A percentile compares a stretch with the other conserved stretches of the same genome.
phyloP scores from a whole-genome alignment of 2,888 invertebrate genomes.

The Drosophila tripunctata region DNA sequence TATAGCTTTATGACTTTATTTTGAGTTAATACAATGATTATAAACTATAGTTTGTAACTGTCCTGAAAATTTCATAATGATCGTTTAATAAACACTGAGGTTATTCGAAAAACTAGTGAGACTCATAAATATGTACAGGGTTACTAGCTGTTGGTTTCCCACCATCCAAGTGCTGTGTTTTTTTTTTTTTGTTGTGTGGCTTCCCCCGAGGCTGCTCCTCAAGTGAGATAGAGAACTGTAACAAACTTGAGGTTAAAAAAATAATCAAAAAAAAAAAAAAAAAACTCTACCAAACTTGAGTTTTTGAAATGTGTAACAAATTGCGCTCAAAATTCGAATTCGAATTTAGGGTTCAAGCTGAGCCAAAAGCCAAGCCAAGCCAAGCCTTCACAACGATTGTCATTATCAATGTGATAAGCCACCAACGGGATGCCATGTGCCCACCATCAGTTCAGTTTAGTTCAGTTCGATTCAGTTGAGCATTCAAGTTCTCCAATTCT shows the following conservation, averaged over 20 bases:
- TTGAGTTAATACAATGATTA: too few relatives aligned
- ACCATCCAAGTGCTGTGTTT: too few relatives aligned
- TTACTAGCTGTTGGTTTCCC: neutral
- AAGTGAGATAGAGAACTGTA: slow-evolving; percentile 39
- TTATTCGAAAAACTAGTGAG: too few relatives aligned
- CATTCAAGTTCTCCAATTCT: neutral
- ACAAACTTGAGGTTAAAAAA: slow-evolving; percentile 24
- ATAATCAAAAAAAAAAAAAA: slow-evolving; percentile 57
- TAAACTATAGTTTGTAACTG: too few relatives aligned
- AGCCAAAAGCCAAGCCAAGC: slow-evolving; percentile 40
- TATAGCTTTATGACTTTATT: too few relatives aligned
- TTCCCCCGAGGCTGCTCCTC: slow-evolving; percentile 17
- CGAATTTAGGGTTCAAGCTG: slow-evolving; percentile 49
- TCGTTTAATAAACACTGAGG: too few relatives aligned
- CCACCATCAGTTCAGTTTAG: neutral
- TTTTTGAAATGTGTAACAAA: slow-evolving; percentile 67
- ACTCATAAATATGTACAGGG: too few relatives aligned
- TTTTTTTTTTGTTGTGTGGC: neutral
- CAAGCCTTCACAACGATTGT: slow-evolving; percentile 54
- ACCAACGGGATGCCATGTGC: slow-evolving; percentile 35
- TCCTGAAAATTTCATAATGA: too few relatives aligned
- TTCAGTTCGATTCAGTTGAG: too few relatives aligned
- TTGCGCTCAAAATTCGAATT: slow-evolving; percentile 41
- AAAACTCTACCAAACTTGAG: slow-evolving; percentile 37
- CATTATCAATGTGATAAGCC: slow-evolving; percentile 68